A percentile compares a stretch with the other conserved stretches of the same genome.
These are phyloP conservation scores for Ammospiza maritima DNA, from an alignment of 2,797 vertebrate genomes.

Conservation along the genomic window DNA sequence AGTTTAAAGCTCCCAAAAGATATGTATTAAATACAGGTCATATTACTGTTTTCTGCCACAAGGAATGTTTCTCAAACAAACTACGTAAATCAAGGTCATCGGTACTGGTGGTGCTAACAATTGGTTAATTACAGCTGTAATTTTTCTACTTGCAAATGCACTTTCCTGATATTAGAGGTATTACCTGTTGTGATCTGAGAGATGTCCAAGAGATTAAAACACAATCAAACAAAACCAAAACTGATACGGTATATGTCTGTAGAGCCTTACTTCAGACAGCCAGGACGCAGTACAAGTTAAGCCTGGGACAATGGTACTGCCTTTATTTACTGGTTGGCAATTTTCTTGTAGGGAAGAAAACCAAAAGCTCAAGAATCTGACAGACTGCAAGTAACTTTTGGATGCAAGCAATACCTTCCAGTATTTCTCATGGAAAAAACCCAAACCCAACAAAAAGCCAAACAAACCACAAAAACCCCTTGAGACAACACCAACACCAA, in stretches of 20 bases:
- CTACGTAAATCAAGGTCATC: neutral
- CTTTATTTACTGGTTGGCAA: neutral
- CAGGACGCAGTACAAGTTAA: neutral
- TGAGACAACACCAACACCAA: neutral
- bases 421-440: neutral
- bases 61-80: neutral
- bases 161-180: neutral
- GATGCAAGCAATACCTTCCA: neutral
- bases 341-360: neutral
- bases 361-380: neutral
- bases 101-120: neutral
- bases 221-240: neutral
- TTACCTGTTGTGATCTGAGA: neutral
- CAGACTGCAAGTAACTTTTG: neutral
- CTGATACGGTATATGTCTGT: accelerated
- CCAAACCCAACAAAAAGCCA: neutral
- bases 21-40: neutral
- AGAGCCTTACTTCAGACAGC: neutral
- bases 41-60: neutral
- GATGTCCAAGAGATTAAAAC: neutral
- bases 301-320: neutral
- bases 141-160: neutral
- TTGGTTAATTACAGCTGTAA: neutral
- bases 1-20: neutral
- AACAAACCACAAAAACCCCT: neutral